Percentiles rank a stretch among this genome's conserved stretches.
Evolutionary conservation across 2,797 vertebrate species (phyloP).

Genomic region (Epinephelus coioides): DNA sequence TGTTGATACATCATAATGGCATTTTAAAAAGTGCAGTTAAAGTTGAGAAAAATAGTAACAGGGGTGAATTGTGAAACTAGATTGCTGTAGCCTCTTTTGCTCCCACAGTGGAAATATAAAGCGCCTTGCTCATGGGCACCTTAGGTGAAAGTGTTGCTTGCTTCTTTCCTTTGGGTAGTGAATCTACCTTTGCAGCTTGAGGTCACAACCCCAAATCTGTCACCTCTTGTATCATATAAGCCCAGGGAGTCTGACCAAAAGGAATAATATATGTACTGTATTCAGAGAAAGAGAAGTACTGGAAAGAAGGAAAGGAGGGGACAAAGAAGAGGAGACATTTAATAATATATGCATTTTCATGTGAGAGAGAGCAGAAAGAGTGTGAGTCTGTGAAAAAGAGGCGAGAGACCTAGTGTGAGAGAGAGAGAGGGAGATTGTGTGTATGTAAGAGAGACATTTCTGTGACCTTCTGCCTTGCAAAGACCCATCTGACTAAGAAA

Average conservation of each 20-base stretch:
- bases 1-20: not conserved
- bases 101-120: not conserved
- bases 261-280: constrained; percentile 70
- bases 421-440: constrained; percentile 42
- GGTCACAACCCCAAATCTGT: constrained; percentile 56
- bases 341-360: constrained; percentile 74
- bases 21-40: not conserved
- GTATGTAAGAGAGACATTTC: constrained; percentile 78
- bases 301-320: constrained; percentile 10
- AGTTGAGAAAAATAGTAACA: too few relatives aligned
- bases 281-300: constrained; percentile 26
- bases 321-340: constrained; percentile 48
- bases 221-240: constrained; percentile 51
- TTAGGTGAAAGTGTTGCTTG: constrained; percentile 12
- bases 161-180: not conserved
- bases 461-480: constrained; percentile 82
- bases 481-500: constrained; percentile 83
- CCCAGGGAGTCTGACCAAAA: constrained; percentile 58
- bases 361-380: constrained; percentile 48
- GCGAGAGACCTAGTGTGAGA: constrained; percentile 25
- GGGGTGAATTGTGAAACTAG: not conserved
- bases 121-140: constrained; percentile 31
- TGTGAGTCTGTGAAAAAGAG: constrained; percentile 22
- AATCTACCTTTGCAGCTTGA: constrained; percentile 39
- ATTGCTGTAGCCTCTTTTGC: not conserved